Base-by-base conservation (phyloP, 2,113 vertebrate species). In the Brachypodius melanocephalos region DNA sequence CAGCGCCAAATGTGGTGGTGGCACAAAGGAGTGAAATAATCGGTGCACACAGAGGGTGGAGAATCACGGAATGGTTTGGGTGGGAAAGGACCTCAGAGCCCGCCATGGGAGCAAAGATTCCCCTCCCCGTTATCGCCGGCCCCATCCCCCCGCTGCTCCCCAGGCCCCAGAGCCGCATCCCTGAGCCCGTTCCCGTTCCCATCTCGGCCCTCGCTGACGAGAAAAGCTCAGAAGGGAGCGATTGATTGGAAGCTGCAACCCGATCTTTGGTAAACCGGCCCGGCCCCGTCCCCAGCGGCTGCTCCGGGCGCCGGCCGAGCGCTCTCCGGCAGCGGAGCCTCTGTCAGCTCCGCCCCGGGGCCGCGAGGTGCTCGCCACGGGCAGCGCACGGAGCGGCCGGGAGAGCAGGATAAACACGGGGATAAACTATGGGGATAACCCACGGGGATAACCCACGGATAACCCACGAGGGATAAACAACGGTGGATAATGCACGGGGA, bases 1-100 rank as follows among this genome's bases (percentile, higher is more conserved):
- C 28, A 14, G 72, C 0, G 3, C 67, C 54, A 2, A 42, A 48
- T 0, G 8, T 22, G 0, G 0, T 1, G 1, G 51, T 7, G 51
- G 24, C 48, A 8, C 4, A 4, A 3, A 36, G 54, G 52, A 21
- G 24, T 7, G 67, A 12, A 34, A 42, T 12, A 25, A 43, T 18
- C 21, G 0, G 16, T 12, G 74, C 36, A 2, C 0, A 0, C 66
- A 13, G 19, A 1, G 26, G 43, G 34, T 5, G 43, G 43, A 11
- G 61, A 42, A 7, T 5, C 21, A 1, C 0, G 31, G 34, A 8
- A 3, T 2, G 51, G 17, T 58, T 51, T 3, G 26, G 36, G 25
- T 43, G 71, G 51, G 61, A 31, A 66, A 42, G 34, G 24, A 12
- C 19, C 59, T 19, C 6, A 9, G 2, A n/a, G 34, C 4, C 9